Percentiles rank a stretch among this genome's conserved stretches.
Evolutionary conservation across 2,113 vertebrate genomes (phyloP).

Genomic region (Opisthocomus hoazin): DNA sequence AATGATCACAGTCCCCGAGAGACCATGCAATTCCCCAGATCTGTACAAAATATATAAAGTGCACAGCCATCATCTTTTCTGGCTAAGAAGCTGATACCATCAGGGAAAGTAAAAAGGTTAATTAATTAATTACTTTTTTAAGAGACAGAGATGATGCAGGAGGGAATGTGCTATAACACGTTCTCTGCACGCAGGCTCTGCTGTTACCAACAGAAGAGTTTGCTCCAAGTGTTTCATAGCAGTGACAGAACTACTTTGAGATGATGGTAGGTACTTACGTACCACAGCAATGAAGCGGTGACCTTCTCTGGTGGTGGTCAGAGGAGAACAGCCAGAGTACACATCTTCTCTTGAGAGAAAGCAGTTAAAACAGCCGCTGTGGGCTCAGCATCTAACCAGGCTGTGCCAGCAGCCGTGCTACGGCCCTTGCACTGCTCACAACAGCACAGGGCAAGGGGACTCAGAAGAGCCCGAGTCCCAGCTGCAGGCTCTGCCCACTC

Average conservation of each 20-base stretch:
- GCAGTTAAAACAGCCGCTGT: neutral
- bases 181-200: neutral
- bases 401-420: accelerated
- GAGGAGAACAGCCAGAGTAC: neutral
- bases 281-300: neutral
- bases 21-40: neutral
- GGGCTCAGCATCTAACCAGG: neutral
- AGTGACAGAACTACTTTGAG: neutral
- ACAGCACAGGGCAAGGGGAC: neutral
- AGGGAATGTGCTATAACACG: neutral
- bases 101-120: neutral
- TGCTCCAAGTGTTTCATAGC: neutral
- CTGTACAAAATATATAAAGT: neutral
- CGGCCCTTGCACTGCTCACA: neutral
- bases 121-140: neutral
- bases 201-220: neutral
- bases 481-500: neutral
- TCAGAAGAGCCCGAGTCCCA: neutral
- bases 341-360: neutral
- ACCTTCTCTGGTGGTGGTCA: neutral
- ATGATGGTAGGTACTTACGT: neutral
- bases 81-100: neutral
- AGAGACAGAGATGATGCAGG: neutral
- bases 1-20: neutral
- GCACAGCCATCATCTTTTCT: neutral